phyloP scores from a whole-genome alignment of 2,797 vertebrate genomes.

The Cygnus olor region DNA sequence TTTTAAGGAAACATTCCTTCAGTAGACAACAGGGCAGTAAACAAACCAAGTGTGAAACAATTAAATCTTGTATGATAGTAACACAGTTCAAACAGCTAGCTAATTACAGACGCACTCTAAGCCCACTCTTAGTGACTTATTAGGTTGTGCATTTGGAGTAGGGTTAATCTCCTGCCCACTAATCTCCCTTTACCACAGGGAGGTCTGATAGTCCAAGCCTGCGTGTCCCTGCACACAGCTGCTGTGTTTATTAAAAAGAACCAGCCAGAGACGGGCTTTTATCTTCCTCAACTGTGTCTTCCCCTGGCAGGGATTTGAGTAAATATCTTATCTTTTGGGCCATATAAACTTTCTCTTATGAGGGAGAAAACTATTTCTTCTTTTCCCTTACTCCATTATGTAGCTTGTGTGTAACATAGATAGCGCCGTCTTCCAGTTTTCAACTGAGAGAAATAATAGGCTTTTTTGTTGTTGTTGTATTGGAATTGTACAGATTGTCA shows the following conservation, averaged over 20 bases:
- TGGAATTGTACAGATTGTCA: not conserved
- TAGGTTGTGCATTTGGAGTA: not conserved
- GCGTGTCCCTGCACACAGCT: not conserved
- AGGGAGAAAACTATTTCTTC: not conserved
- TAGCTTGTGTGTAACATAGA: not conserved
- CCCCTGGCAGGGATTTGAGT: not conserved
- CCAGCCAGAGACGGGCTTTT: not conserved
- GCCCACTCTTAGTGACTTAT: not conserved
- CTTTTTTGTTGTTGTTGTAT: not conserved
- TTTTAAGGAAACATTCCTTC: not conserved
- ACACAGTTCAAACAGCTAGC: not conserved
- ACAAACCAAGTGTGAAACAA: not conserved
- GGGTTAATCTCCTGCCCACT: not conserved
- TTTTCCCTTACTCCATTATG: not conserved
- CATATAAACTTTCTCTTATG: not conserved
- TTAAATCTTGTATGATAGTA: fast-evolving
- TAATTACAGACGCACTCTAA: not conserved
- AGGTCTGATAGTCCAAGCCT: constrained; percentile 1
- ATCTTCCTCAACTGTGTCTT: not conserved
- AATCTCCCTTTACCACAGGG: not conserved
- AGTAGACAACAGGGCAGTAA: not conserved
- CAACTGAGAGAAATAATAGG: not conserved
- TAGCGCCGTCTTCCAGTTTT: not conserved
- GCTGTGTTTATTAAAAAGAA: not conserved
- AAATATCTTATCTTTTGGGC: not conserved